A percentile compares a stretch with the other conserved stretches of the same genome.
phyloP scores from a whole-genome alignment of 1,140 invertebrate species.

The Steinernema khuongi region DNA sequence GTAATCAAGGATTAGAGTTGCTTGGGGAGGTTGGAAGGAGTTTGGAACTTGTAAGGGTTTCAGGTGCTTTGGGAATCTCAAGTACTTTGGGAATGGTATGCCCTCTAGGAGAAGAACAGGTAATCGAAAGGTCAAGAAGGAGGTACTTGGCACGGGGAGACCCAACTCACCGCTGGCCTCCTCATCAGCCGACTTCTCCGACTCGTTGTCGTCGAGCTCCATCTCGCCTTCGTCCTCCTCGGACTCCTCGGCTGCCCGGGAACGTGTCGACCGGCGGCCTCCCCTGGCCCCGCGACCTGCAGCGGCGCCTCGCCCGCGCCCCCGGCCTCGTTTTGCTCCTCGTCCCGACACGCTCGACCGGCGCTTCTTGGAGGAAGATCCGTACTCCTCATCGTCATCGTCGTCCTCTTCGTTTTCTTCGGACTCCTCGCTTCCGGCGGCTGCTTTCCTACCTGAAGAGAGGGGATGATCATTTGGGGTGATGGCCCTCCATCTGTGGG shows the following conservation, averaged over 20 bases:
- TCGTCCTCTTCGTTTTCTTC: conserved; percentile 15
- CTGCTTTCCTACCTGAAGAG: not conserved
- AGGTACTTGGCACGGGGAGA: too few relatives aligned
- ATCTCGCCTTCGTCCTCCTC: conserved; percentile 29
- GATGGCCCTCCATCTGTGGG: too few relatives aligned
- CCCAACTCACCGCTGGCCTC: conserved; percentile 29
- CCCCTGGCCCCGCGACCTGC: not conserved
- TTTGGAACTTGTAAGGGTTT: too few relatives aligned
- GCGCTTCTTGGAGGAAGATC: conserved; percentile 9
- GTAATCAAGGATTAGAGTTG: too few relatives aligned
- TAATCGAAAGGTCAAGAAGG: too few relatives aligned
- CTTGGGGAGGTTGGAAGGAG: too few relatives aligned
- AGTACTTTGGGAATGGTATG: too few relatives aligned
- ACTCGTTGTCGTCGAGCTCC: conserved; percentile 29
- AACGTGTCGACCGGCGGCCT: conserved; percentile 11
- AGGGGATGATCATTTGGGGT: not conserved
- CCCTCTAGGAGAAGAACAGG: too few relatives aligned
- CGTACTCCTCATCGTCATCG: conserved; percentile 22
- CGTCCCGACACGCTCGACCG: not conserved
- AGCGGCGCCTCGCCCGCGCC: not conserved
- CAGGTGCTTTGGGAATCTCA: too few relatives aligned
- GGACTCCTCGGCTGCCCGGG: conserved; percentile 18
- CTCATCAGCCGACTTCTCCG: conserved; percentile 29
- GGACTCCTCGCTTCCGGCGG: conserved; percentile 8
- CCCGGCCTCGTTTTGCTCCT: not conserved